Evolutionary conservation across 2,113 vertebrate species (phyloP), one percentile per base, ranked within the genome.

Genomic region (Serinus canaria): DNA sequence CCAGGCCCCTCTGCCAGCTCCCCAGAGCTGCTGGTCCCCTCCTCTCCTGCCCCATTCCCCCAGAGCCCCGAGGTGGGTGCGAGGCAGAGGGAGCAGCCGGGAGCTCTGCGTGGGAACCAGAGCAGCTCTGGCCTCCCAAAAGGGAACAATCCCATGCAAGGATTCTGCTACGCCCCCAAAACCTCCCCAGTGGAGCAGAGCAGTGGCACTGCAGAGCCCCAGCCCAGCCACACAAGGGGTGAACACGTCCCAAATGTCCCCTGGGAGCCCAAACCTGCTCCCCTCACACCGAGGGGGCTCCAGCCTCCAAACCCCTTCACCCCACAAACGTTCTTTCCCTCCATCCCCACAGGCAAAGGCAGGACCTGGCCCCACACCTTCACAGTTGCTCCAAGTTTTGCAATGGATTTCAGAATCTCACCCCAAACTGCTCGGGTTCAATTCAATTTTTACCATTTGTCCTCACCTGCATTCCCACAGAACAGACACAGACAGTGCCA

Each of bases 191-290:
- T 0, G 4, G 69, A 6, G 64, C 53, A 49, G 70, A 53, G 66
- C 62, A 9, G 75, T 0, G 5, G 2, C 75, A 3, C 72, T 7
- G 39, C 13, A 20, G 64, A 39, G 55, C 31, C 15, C 4, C 8
- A 67, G 39, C 68, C 31, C 47, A n/a, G 2, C 3, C 1, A 0
- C 0, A 6, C 0, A 0, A 22, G 41, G 15, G 0, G 2, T 8
- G n/a, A 24, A 8, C 28, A 8, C 1, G 0, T 37, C 77, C 59
- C 56, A 60, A 13, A 53, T 1, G 4, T 31, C 6, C 0, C 67
- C 6, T 0, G 28, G 1, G 64, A 55, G 33, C 72, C 79, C 23
- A 0, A 13, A 50, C 1, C 76, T 4, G 37, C 37, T 31, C 31
- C 46, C 47, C 33, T 15, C 47, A 11, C 67, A 2, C 28, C 3